phyloP scores from a whole-genome alignment of 2,113 vertebrate genomes.

The Urocitellus parryii region DNA sequence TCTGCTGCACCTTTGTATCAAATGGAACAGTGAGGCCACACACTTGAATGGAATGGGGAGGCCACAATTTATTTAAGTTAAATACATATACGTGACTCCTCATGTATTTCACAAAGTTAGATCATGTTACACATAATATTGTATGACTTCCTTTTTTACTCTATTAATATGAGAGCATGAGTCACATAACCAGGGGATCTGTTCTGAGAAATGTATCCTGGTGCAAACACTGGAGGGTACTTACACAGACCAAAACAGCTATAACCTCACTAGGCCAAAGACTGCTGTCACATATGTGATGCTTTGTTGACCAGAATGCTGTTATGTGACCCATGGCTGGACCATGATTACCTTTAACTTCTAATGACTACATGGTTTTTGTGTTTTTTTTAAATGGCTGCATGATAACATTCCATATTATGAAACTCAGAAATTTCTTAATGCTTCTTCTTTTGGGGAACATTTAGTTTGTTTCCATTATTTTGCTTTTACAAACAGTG shows the following conservation, averaged over 20 bases:
- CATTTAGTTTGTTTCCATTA: neutral
- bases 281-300: neutral
- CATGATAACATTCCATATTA: neutral
- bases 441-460: neutral
- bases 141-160: neutral
- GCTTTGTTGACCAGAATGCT: neutral
- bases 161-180: neutral
- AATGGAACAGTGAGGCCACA: neutral
- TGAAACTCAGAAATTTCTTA: neutral
- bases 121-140: neutral
- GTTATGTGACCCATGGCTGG: neutral
- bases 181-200: neutral
- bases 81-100: neutral
- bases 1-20: neutral
- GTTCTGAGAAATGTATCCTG: neutral
- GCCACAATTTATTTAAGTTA: neutral
- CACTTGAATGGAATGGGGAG: neutral
- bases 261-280: neutral
- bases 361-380: neutral
- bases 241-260: neutral
- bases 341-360: neutral
- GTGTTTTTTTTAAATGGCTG: neutral
- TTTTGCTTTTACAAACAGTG: neutral
- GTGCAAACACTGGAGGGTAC: neutral
- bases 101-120: constrained; percentile 3